phyloP scores from a whole-genome alignment of 2,113 vertebrate species.

The Poeciliopsis prolifica region DNA sequence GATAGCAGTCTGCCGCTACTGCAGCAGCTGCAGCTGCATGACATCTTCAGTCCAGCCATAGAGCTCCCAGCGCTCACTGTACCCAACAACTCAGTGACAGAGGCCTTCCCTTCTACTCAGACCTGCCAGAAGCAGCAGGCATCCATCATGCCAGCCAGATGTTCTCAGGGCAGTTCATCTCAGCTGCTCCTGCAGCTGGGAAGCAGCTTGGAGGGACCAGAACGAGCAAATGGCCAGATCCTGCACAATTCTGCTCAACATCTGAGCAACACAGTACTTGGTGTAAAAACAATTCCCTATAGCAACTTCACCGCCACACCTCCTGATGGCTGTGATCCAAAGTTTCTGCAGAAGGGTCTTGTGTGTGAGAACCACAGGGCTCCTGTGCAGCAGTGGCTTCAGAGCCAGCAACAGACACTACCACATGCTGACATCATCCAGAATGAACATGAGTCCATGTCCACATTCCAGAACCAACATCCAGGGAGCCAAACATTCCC shows the following conservation, averaged over 20 bases:
- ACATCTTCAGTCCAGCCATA: slow-evolving; percentile 62
- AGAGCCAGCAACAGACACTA: slow-evolving; percentile 43
- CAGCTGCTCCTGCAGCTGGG: slow-evolving; percentile 23
- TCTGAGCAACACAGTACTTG: slow-evolving; percentile 2
- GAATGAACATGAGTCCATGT: slow-evolving; percentile 33
- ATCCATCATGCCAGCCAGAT: neutral
- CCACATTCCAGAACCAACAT: slow-evolving; percentile 1
- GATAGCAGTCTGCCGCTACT: slow-evolving; percentile 16
- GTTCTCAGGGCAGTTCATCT: slow-evolving; percentile 6
- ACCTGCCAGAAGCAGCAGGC: slow-evolving; percentile 43
- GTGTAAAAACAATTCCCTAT: slow-evolving; percentile 45
- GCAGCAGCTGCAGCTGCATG: slow-evolving; percentile 65
- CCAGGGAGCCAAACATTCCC: neutral
- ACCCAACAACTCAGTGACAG: slow-evolving; percentile 9
- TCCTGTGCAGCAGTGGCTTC: slow-evolving; percentile 39
- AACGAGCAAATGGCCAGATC: slow-evolving; percentile 16
- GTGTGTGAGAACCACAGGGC: slow-evolving; percentile 15
- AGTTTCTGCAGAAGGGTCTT: slow-evolving; percentile 24
- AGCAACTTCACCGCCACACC: slow-evolving; percentile 30
- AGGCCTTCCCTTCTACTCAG: slow-evolving; percentile 11
- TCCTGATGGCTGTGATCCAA: slow-evolving; percentile 20
- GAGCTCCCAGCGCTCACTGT: slow-evolving; percentile 56
- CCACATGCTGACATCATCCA: slow-evolving; percentile 27
- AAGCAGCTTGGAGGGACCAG: slow-evolving; percentile 10
- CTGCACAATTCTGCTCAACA: slow-evolving; percentile 19